These are phyloP conservation scores for Plestiodon gilberti DNA, from an alignment of 2,113 vertebrate genomes.

Conservation along the genomic window DNA sequence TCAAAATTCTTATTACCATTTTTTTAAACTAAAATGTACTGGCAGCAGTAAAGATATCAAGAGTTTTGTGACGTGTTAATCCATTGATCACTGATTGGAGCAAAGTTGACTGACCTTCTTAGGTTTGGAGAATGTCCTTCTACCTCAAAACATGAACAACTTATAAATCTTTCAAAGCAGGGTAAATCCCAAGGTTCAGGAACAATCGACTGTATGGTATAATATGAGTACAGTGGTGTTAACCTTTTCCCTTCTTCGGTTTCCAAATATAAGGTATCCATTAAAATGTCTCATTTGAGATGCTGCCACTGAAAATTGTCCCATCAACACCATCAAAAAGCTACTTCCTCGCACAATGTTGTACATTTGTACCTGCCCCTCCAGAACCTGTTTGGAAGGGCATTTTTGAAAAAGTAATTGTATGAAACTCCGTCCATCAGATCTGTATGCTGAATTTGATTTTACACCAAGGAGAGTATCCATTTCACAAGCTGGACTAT, in stretches of 20 bases:
- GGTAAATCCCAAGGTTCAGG: slow-evolving; percentile 45
- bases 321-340: slow-evolving; percentile 45
- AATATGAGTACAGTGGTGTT: slow-evolving; percentile 22
- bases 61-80: slow-evolving; percentile 49
- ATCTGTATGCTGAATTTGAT: slow-evolving; percentile 64
- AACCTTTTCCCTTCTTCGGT: slow-evolving; percentile 36
- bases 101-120: slow-evolving; percentile 48
- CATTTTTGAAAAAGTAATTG: slow-evolving; percentile 35
- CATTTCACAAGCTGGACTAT: slow-evolving; percentile 56
- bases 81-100: slow-evolving; percentile 27
- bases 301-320: slow-evolving; percentile 51
- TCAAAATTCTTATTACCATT: not conserved
- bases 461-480: slow-evolving; percentile 51
- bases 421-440: not conserved
- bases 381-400: slow-evolving; percentile 41
- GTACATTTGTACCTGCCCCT: slow-evolving; percentile 27
- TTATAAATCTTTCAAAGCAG: slow-evolving; percentile 62
- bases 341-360: slow-evolving; percentile 18
- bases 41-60: slow-evolving; percentile 18
- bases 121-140: slow-evolving; percentile 39
- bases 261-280: slow-evolving; percentile 33
- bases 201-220: slow-evolving; percentile 37
- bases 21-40: slow-evolving; percentile 29
- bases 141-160: slow-evolving; percentile 48
- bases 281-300: slow-evolving; percentile 49